Evolutionary conservation across 2,888 invertebrate species (phyloP).

Genomic region (Ormyrus thymus): DNA sequence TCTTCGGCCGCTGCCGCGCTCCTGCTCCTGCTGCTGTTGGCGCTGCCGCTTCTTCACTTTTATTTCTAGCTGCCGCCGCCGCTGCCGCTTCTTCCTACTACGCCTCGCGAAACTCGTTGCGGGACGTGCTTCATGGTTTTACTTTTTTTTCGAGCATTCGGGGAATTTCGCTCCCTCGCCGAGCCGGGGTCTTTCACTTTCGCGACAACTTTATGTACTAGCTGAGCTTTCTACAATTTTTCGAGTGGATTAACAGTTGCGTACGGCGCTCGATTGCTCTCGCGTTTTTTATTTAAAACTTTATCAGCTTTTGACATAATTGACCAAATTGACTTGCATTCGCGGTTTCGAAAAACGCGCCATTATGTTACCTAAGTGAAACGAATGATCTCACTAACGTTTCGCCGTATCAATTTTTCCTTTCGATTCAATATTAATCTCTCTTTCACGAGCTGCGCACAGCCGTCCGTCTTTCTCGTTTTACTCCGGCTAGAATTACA

Average conservation of each 20-base stretch:
- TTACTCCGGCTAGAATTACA: constrained; percentile 9
- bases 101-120: background rate
- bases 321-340: no score
- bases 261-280: no score
- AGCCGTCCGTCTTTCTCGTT: background rate
- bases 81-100: no score
- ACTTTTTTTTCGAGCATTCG: constrained; percentile 18
- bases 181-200: constrained; percentile 20
- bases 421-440: constrained; percentile 4
- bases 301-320: no score
- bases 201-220: constrained; percentile 15
- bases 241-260: no score
- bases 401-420: constrained; percentile 3
- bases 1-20: constrained; percentile 33
- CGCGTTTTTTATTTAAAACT: no score
- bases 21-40: background rate
- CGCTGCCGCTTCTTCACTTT: background rate
- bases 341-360: no score
- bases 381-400: no score
- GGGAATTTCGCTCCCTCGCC: constrained; percentile 14
- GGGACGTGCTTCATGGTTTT: background rate
- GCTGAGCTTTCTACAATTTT: no score
- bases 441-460: background rate
- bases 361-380: no score
- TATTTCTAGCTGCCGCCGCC: background rate